These are phyloP conservation scores for Drosophila paramelanica DNA, from an alignment of 2,888 invertebrate species.

Conservation along the genomic window DNA sequence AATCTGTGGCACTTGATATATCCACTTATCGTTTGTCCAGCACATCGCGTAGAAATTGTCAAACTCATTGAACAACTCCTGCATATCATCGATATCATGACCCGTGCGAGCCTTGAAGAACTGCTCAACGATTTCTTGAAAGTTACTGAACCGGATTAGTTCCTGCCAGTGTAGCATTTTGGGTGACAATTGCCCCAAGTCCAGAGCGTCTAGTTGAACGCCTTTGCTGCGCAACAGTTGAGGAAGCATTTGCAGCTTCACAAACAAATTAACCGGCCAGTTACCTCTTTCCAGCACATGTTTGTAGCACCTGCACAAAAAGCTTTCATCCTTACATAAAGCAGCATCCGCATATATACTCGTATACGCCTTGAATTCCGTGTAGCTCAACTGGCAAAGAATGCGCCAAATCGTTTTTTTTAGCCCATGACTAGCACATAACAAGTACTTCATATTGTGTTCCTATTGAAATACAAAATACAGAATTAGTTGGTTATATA, in stretches of 20 bases:
- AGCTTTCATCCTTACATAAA: constrained; percentile 22
- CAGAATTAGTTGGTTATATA: neutral
- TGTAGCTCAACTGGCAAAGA: constrained; percentile 30
- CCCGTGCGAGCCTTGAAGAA: constrained; percentile 28
- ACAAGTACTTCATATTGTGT: constrained; percentile 49
- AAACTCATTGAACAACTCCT: constrained; percentile 24
- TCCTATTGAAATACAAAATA: constrained; percentile 30
- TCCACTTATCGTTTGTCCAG: constrained; percentile 58
- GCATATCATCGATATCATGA: neutral
- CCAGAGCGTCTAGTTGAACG: constrained; percentile 27
- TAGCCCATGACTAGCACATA: constrained; percentile 46
- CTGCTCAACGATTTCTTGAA: constrained; percentile 44
- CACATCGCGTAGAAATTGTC: constrained; percentile 45
- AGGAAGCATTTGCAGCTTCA: constrained; percentile 34
- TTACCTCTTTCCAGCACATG: constrained; percentile 48
- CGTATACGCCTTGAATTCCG: constrained; percentile 54
- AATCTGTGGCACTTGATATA: constrained; percentile 44
- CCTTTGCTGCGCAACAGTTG: constrained; percentile 51
- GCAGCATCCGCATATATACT: constrained; percentile 30
- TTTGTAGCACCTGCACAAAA: constrained; percentile 23
- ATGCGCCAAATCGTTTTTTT: constrained; percentile 52
- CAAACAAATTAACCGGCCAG: constrained; percentile 57
- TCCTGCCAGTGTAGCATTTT: constrained; percentile 62
- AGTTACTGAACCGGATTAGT: constrained; percentile 35
- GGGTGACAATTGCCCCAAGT: constrained; percentile 53